Evolutionary conservation across 2,113 vertebrate genomes (phyloP), one percentile per base, ranked within the genome.

Genomic region (Stomatorhinus ivindoensis): DNA sequence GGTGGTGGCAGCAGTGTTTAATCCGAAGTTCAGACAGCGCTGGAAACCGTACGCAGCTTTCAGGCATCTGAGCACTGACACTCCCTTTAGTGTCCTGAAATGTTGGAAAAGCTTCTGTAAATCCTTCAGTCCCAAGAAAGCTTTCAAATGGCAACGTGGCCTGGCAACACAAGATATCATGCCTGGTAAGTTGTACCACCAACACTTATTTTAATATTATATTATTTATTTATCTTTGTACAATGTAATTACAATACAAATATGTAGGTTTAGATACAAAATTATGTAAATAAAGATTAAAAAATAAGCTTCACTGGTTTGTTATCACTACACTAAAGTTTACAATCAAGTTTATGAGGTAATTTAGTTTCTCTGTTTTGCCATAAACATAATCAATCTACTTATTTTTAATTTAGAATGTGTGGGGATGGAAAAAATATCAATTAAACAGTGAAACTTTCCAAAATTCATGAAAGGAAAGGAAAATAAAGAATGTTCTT

Each of bases 241-340:
- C 95, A 96, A 94, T 95, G 95, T 96, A 96, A 96, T 96, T 96
- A 96, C 94, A 96, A 96, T 96, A 96, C 95, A 96, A 96, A 96
- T 96, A 96, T 96, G 96, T 94, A 95, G 95, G 95, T 95, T 96
- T 96, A 95, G 95, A 96, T 96, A 96, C 95, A 96, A 96, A 96
- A 94, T 93, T 96, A 94, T 96, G 95, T 95, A 96, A 96, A 96
- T 96, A 96, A 96, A 96, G 95, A 95, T 95, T 95, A 96, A 95
- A 95, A 96, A 96, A 96, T 96, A 96, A 96, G 96, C 94, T 95
- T 93, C 94, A 95, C 94, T 94, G 94, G 94, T 94, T 95, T 93
- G 93, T 94, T 93, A 95, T 95, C 94, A 94, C 94, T 96, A 95
- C 93, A 94, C 94, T 96, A 95, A 92, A 94, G 93, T 95, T 95